Conservation (phyloP, 2,888 invertebrate genomes). For the Sturmia bella region DNA sequence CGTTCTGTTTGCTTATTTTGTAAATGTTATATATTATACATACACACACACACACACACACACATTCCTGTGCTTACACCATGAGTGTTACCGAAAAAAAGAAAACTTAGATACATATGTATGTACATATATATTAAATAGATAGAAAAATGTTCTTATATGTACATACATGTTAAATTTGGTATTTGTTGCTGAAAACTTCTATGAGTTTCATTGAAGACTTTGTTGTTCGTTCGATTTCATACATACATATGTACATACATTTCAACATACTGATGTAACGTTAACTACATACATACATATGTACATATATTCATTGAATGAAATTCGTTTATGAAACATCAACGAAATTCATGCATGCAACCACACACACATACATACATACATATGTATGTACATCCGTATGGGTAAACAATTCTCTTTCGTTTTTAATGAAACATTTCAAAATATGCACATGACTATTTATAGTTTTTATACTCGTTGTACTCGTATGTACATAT, state of each 20-base stretch:
- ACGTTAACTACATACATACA: neutral
- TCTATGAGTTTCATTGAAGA: constrained; percentile 64
- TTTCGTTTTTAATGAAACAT: constrained; percentile 19
- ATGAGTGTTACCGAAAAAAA: too few species aligned
- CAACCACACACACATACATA: neutral
- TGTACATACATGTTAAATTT: constrained; percentile 1
- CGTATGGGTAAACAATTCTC: constrained; percentile 8
- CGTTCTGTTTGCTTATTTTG: constrained; percentile 11
- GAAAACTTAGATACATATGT: too few species aligned
- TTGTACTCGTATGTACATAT: too few species aligned
- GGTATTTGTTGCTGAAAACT: constrained; percentile 6
- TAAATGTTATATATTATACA: neutral
- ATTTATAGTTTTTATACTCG: constrained; percentile 42
- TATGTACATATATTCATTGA: constrained; percentile 13
- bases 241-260: neutral
- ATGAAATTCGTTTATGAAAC: neutral
- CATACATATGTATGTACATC: neutral
- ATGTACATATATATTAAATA: neutral
- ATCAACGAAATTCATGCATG: constrained; percentile 2
- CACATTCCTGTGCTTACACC: too few species aligned
- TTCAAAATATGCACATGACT: constrained; percentile 41
- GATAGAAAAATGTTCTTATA: too few species aligned
- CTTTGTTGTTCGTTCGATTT: constrained; percentile 58
- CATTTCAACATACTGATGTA: constrained; percentile 1
- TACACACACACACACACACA: too few species aligned